Base-by-base conservation (phyloP, 2,797 vertebrate genomes). In the Pitangus sulphuratus region DNA sequence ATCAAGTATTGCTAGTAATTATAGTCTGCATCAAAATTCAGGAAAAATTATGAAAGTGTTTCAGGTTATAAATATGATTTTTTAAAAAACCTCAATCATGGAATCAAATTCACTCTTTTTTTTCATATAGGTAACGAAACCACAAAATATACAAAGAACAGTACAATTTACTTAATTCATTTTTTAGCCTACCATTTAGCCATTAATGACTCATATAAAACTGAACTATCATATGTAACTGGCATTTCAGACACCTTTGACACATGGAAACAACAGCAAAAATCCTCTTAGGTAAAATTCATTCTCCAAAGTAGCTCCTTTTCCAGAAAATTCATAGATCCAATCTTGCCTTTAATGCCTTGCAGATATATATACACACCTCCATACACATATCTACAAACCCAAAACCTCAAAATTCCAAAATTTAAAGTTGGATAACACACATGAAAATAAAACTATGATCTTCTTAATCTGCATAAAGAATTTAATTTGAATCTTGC, bases 341-440 rank as follows among this genome's bases (percentile, higher is more conserved):
- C 12, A 54, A 8, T 35, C 7, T 66, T 39, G 8, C 5, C 47
- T 89, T 76, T 48, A 70, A 69, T 78, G 78, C 28, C 10, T 30
- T 54, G 26, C 17, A 26, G 22, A 25, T 8, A 16, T 10, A 16
- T 10, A 50, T 4, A 44, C 2, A 22, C 2, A 9, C 25, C 48
- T 1, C 22, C 0, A 3, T 6, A 24, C 37, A 35, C 3, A n/a
- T 4, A 37, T 14, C 28, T 19, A 71, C 16, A 93, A 37, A 15
- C 5, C 10, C 37, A n/a, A 65, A 71, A 15, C 4, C 4, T 51
- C 20, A 48, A 26, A 8, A 90, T n/a, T 79, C 13, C 33, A 61
- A 13, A 57, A 60, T 33, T 54, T 35, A 9, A 72, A 83, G 15
- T 39, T 80, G 25, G 71, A n/a, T 48, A 65, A 40, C 17, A 77